A percentile compares a stretch with the other conserved stretches of the same genome.
These are phyloP conservation scores for Philereme vetulata DNA, from an alignment of 2,888 invertebrate species.

Conservation along the genomic window DNA sequence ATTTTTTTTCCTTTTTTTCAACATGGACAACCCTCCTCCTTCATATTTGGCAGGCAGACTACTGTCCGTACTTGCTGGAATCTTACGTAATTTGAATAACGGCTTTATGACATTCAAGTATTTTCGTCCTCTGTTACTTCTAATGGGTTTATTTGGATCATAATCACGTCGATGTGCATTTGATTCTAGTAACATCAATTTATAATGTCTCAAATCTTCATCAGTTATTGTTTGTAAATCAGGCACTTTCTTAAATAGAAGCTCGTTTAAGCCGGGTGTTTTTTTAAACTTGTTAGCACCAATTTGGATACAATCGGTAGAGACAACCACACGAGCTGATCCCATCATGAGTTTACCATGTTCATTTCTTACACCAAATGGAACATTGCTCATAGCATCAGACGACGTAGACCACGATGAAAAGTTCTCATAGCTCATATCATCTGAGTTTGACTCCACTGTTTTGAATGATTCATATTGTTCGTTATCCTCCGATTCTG, in stretches of 20 bases:
- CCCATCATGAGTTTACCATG: constrained; percentile 3
- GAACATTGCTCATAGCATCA: neutral
- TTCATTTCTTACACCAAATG: constrained; percentile 6
- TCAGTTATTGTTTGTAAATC: neutral
- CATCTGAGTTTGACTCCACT: neutral
- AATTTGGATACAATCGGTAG: neutral
- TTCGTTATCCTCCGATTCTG: neutral
- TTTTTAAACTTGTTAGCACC: neutral
- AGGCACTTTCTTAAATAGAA: constrained; percentile 2
- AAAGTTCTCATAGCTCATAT: neutral
- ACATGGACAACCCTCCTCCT: constrained; percentile 3
- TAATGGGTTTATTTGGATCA: constrained; percentile 1
- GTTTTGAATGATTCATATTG: constrained; percentile 1
- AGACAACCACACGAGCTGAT: neutral
- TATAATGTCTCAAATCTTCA: neutral
- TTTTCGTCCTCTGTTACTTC: constrained; percentile 7
- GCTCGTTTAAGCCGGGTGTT: constrained; percentile 2
- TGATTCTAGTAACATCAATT: constrained; percentile 3
- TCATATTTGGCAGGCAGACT: neutral
- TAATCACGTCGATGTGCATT: constrained; percentile 13
- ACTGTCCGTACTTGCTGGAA: neutral
- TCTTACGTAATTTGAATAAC: neutral
- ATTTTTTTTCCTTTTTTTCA: too few species aligned
- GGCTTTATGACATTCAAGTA: constrained; percentile 8
- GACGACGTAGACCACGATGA: neutral